Evolutionary conservation across 2,113 vertebrate genomes (phyloP).

Genomic region (Archilochus colubris): DNA sequence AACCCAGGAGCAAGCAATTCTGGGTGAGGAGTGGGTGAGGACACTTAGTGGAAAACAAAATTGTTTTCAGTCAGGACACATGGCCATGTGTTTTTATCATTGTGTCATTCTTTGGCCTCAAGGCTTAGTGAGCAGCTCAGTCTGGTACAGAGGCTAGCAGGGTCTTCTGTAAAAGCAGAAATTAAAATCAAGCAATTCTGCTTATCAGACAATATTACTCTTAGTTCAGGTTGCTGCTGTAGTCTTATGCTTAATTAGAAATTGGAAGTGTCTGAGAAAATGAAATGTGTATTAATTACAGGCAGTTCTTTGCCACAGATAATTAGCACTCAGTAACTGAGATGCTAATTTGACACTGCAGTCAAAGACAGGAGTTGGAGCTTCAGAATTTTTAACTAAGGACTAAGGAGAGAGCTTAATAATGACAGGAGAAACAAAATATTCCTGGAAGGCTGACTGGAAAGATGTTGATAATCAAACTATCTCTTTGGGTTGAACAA

Average conservation of each 20-base stretch:
- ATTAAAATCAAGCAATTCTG: neutral
- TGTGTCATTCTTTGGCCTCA: neutral
- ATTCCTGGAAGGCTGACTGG: neutral
- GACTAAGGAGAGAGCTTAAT: neutral
- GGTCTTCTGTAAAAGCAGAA: neutral
- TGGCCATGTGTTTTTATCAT: accelerated
- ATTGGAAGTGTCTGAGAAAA: neutral
- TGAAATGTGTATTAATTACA: neutral
- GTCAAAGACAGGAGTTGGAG: neutral
- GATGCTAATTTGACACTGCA: neutral
- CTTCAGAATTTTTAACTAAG: neutral
- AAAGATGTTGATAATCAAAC: neutral
- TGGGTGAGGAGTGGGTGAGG: conserved; percentile 38
- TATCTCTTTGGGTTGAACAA: neutral
- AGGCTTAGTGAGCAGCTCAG: neutral
- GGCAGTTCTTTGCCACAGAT: neutral
- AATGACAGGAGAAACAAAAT: neutral
- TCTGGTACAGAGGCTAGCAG: neutral
- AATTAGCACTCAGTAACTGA: neutral
- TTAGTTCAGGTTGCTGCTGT: neutral
- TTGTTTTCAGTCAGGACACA: neutral
- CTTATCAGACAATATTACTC: neutral
- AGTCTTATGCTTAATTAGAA: neutral
- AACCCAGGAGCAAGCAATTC: conserved; percentile 58
- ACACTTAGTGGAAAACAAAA: conserved; percentile 69